Percentiles rank a stretch among this genome's conserved stretches.
Conservation (phyloP, 2,888 invertebrate genomes). For the Campoletis raptor region DNA sequence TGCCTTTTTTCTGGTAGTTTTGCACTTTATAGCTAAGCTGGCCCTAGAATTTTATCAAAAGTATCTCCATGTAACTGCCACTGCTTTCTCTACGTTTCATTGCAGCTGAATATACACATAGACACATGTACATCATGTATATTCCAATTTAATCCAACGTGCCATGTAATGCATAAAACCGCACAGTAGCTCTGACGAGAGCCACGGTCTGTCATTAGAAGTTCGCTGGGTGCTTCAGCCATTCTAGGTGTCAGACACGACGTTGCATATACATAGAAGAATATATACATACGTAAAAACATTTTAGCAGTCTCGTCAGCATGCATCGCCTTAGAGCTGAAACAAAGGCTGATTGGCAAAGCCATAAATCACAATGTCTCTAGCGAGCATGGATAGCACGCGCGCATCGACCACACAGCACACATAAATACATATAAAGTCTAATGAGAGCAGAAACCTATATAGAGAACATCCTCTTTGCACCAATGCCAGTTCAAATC, state of each 20-base stretch:
- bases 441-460: constrained; percentile 7
- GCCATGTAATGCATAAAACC: constrained; percentile 20
- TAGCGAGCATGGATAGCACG: constrained; percentile 51
- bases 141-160: neutral
- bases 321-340: constrained; percentile 65
- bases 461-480: constrained; percentile 19
- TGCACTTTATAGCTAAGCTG: constrained; percentile 30
- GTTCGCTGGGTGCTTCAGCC: constrained; percentile 62
- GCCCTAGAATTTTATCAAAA: constrained; percentile 32
- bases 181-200: neutral
- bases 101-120: neutral
- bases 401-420: constrained; percentile 47
- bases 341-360: constrained; percentile 73
- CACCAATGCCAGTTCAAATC: constrained; percentile 34
- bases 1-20: constrained; percentile 39
- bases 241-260: constrained; percentile 24
- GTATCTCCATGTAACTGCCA: constrained; percentile 18
- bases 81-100: neutral
- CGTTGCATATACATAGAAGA: constrained; percentile 12
- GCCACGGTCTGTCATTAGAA: constrained; percentile 60
- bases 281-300: neutral
- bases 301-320: constrained; percentile 46
- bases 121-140: neutral
- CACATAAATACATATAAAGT: constrained; percentile 31
- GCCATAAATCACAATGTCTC: constrained; percentile 73